These are phyloP conservation scores for Anas platyrhynchos DNA, from an alignment of 2,113 vertebrate genomes.

Conservation along the genomic window DNA sequence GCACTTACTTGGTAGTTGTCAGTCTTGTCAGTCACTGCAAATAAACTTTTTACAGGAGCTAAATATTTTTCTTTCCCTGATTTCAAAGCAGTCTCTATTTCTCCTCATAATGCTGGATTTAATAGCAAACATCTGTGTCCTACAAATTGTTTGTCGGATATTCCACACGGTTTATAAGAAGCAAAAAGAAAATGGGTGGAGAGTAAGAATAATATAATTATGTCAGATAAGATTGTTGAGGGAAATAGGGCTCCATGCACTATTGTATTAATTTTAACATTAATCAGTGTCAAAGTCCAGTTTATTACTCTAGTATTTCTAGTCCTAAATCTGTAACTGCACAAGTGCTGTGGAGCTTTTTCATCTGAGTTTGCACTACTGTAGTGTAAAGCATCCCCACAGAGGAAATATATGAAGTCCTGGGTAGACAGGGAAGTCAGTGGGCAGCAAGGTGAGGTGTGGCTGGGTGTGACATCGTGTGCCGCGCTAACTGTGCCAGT, in stretches of 20 bases:
- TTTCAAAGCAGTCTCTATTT: not conserved
- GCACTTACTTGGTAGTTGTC: not conserved
- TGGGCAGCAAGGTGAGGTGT: not conserved
- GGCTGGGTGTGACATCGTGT: accelerated
- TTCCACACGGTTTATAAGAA: not conserved
- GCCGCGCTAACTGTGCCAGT: accelerated
- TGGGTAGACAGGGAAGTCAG: accelerated
- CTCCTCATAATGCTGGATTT: not conserved
- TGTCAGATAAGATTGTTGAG: not conserved
- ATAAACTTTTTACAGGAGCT: not conserved
- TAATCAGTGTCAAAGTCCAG: not conserved
- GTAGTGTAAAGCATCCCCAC: accelerated
- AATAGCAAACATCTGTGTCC: not conserved
- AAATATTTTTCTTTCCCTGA: not conserved
- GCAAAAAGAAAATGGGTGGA: not conserved
- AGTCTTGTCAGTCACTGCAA: not conserved
- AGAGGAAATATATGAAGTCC: not conserved
- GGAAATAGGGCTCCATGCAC: not conserved
- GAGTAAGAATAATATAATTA: not conserved
- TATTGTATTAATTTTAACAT: not conserved
- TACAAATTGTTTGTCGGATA: not conserved
- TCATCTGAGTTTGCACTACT: not conserved
- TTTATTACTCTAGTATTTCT: not conserved
- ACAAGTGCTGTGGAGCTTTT: not conserved
- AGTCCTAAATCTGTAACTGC: not conserved